Evolutionary conservation across 2,797 vertebrate genomes (phyloP), one percentile per base, ranked within the genome.

Genomic region (Coilia nasus): DNA sequence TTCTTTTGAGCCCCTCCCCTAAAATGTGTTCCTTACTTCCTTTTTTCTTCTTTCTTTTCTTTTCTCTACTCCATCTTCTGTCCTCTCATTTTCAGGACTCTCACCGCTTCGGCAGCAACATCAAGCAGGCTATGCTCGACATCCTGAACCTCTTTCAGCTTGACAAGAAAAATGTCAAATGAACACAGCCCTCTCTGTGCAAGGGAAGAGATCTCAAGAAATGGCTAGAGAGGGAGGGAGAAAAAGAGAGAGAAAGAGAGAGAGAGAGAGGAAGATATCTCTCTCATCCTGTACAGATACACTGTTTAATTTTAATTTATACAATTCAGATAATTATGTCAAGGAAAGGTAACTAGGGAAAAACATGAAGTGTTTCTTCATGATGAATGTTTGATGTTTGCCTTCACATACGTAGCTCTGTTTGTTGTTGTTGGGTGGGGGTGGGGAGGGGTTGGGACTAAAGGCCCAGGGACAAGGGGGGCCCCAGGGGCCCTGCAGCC

Each of bases 91-190:
- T 67, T 60, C 31, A 99, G 98, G 97, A 99, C 90, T 99, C 98
- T 0, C 97, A 97, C 83, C 98, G 98, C 62, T 99, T 98, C n/a
- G 98, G 98, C 19, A 82, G 25, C 88, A 94, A 97, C 92, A 95
- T 99, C 90, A 91, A 23, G 86, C 94, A 95, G 86, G 96, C 98
- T 57, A 94, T 99, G 97, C 81, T 93, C 21, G 98, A 99, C 81
- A 96, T 98, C 5, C 91, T 96, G 90, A 82, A 41, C 82, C 94
- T 99, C 84, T 98, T 97, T 88, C 90, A 95, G 84, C 17, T 91
- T 0, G 80, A 87, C 25, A 91, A 92, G 83, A 97, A 97, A 83
- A 83, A 83, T 41, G 78, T 83, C 23, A 93, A 95, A 87, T 96
- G 92, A 96, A 86, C 0, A 2, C 3, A 17, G 47, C 64, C 80